A percentile compares a stretch with the other conserved stretches of the same genome.
These are phyloP conservation scores for Dasyurus viverrinus DNA, from an alignment of 2,113 vertebrate genomes.

Conservation along the genomic window DNA sequence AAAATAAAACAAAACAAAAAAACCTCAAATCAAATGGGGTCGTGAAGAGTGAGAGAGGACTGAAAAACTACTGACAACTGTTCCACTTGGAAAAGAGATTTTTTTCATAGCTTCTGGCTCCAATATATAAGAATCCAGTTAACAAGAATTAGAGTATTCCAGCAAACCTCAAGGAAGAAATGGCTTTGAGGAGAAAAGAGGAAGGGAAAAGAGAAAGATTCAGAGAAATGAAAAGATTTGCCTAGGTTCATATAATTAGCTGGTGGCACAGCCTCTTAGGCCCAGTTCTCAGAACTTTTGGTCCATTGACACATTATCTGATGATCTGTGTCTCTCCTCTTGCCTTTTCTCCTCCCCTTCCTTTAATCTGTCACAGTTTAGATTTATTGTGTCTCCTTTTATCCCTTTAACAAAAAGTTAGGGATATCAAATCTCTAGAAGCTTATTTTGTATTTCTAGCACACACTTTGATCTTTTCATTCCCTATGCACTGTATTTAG, in stretches of 20 bases:
- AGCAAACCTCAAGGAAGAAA: background rate
- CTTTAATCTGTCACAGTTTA: constrained; percentile 20
- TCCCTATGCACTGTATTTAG: constrained; percentile 49
- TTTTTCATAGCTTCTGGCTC: background rate
- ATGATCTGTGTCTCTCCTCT: background rate
- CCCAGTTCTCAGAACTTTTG: background rate
- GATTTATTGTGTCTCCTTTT: constrained; percentile 6
- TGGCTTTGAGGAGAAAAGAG: background rate
- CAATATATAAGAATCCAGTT: background rate
- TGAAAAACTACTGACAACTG: background rate
- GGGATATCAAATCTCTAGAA: constrained; percentile 13
- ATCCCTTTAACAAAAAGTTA: constrained; percentile 22
- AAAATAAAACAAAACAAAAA: too few relatives aligned
- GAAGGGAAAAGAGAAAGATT: background rate
- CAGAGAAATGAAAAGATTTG: constrained; percentile 8
- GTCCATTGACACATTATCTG: background rate
- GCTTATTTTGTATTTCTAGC: constrained; percentile 51
- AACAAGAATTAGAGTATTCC: background rate
- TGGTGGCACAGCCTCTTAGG: background rate
- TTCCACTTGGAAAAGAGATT: background rate
- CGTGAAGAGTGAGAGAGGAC: background rate
- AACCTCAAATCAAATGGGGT: background rate
- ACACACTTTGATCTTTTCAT: constrained; percentile 33
- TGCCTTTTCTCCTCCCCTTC: background rate
- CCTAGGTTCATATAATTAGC: background rate